phyloP scores from a whole-genome alignment of 2,888 invertebrate species.

The Dasysyrphus albostriatus region DNA sequence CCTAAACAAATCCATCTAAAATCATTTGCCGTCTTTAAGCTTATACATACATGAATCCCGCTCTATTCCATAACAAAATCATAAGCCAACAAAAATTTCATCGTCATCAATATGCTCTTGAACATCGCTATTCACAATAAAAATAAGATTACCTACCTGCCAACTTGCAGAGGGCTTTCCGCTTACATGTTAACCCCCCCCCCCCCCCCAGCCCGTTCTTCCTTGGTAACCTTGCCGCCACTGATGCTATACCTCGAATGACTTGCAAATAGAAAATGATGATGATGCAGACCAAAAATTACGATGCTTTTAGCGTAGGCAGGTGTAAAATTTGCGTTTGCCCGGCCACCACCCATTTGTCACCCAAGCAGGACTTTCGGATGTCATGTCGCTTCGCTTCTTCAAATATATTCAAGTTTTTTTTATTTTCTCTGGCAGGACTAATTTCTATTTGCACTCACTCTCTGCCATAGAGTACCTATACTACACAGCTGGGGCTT shows the following conservation, averaged over 20 bases:
- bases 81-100: conserved; percentile 9
- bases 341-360: conserved; percentile 59
- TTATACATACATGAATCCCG: not conserved
- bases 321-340: conserved; percentile 62
- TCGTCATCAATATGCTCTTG: conserved; percentile 20
- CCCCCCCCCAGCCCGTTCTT: no score
- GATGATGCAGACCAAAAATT: conserved; percentile 67
- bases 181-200: not conserved
- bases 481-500: conserved; percentile 5
- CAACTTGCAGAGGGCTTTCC: conserved; percentile 9
- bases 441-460: conserved; percentile 62
- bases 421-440: conserved; percentile 19
- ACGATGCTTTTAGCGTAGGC: conserved; percentile 69
- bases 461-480: not conserved
- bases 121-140: not conserved
- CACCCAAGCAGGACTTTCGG: conserved; percentile 15
- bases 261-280: conserved; percentile 56
- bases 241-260: not conserved
- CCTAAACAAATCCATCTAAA: not conserved
- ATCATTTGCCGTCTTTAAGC: not conserved
- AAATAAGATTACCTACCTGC: conserved; percentile 33
- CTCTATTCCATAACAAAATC: not conserved
- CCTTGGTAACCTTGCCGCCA: no score
- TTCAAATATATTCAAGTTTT: conserved; percentile 28
- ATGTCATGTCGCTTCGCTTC: conserved; percentile 26